Conservation (phyloP, 2,888 invertebrate genomes). For the Polyploca ridens region DNA sequence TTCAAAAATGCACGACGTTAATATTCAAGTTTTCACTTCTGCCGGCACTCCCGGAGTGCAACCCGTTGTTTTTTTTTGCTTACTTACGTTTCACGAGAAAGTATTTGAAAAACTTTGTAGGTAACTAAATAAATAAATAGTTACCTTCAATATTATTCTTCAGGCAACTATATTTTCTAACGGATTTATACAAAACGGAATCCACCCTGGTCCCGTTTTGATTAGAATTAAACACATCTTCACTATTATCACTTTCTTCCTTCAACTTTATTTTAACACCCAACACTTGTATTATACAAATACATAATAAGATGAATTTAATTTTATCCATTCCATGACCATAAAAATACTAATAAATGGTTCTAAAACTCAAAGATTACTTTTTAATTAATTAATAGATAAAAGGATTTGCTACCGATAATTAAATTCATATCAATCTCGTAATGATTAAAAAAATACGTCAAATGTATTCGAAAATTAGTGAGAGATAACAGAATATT, state of each 20-base stretch:
- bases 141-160: conserved; percentile 34
- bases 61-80: too few relatives aligned
- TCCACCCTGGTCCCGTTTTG: conserved; percentile 27
- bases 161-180: conserved; percentile 50
- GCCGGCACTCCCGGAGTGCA: too few relatives aligned
- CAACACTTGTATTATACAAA: not conserved
- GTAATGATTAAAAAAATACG: not conserved
- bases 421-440: not conserved
- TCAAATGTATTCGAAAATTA: not conserved
- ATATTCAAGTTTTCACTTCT: too few relatives aligned
- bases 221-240: conserved; percentile 12
- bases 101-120: too few relatives aligned
- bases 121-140: too few relatives aligned
- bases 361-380: not conserved
- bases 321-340: conserved; percentile 1
- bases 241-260: not conserved
- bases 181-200: conserved; percentile 41
- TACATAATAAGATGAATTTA: not conserved
- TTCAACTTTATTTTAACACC: not conserved
- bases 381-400: not conserved
- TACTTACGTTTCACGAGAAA: too few relatives aligned
- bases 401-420: not conserved
- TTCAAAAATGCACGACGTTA: too few relatives aligned
- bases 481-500: not conserved
- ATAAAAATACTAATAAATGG: not conserved